Conservation (phyloP, 2,113 vertebrate genomes). For the Colossoma macropomum region DNA sequence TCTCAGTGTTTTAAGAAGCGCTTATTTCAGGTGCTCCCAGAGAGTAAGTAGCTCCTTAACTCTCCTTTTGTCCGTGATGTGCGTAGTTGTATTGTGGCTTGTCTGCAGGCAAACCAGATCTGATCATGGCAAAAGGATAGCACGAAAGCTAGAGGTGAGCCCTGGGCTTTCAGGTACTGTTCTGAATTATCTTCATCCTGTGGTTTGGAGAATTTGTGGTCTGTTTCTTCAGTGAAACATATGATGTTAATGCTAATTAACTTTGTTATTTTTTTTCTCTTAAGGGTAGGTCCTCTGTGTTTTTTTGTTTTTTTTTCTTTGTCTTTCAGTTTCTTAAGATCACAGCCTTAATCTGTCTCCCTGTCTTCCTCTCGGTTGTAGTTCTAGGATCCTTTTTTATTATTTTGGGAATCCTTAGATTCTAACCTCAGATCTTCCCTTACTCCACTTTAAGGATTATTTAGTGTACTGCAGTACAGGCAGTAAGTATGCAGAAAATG, state of each 20-base stretch:
- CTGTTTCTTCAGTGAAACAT: slow-evolving; percentile 72
- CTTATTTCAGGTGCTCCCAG: slow-evolving; percentile 79
- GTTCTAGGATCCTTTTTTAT: slow-evolving; percentile 53
- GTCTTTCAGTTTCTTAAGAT: slow-evolving; percentile 65
- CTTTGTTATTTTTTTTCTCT: slow-evolving; percentile 74
- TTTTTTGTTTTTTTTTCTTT: slow-evolving; percentile 74
- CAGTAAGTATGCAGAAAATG: slow-evolving; percentile 91
- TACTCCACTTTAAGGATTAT: slow-evolving; percentile 92
- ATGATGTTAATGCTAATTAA: slow-evolving; percentile 67
- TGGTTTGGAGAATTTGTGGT: slow-evolving; percentile 85
- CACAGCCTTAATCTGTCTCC: slow-evolving; percentile 69
- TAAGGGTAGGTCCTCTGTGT: slow-evolving; percentile 75
- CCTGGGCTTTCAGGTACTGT: slow-evolving; percentile 72
- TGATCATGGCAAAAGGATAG: slow-evolving; percentile 58
- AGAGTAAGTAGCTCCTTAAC: slow-evolving; percentile 77
- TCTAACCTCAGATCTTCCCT: slow-evolving; percentile 87
- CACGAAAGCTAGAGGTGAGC: slow-evolving; percentile 73
- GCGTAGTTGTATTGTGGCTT: slow-evolving; percentile 69
- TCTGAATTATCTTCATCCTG: slow-evolving; percentile 79
- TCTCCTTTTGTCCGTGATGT: slow-evolving; percentile 68
- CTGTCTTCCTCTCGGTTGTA: slow-evolving; percentile 51
- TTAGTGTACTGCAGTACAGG: slow-evolving; percentile 87
- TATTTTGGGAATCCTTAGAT: slow-evolving; percentile 84
- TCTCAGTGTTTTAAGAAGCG: slow-evolving; percentile 62
- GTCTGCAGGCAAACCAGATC: slow-evolving; percentile 73